Conservation (phyloP, 2,888 invertebrate species). For the Conchocele bisecta region DNA sequence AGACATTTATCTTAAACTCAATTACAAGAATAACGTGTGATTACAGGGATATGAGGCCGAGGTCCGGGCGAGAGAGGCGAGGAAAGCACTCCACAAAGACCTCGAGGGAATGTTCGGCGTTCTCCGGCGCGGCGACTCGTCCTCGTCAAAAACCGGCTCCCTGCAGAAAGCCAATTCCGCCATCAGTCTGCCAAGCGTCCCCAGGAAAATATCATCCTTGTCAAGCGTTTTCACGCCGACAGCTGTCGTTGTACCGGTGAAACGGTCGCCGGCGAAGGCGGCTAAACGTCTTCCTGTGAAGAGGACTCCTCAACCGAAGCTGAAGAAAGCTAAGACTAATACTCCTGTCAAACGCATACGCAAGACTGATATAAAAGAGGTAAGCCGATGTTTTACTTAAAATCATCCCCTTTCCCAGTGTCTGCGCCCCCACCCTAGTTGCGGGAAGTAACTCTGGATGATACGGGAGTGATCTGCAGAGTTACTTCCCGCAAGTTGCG, state of each 20-base stretch:
- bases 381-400: too few relatives aligned
- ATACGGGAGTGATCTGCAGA: too few relatives aligned
- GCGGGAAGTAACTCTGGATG: too few relatives aligned
- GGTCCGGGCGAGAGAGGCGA: conserved; percentile 56
- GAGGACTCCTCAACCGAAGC: not conserved
- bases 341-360: too few relatives aligned
- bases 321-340: not conserved
- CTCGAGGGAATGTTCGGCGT: conserved; percentile 71
- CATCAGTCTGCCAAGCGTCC: not conserved
- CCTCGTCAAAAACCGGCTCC: conserved; percentile 25
- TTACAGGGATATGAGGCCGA: conserved; percentile 68
- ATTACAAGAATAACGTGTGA: too few relatives aligned
- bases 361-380: too few relatives aligned
- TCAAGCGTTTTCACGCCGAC: not conserved
- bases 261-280: not conserved
- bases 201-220: not conserved
- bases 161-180: not conserved
- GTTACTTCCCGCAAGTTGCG: too few relatives aligned
- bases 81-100: conserved; percentile 58
- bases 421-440: too few relatives aligned
- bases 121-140: conserved; percentile 55
- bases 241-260: not conserved
- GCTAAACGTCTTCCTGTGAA: not conserved
- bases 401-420: too few relatives aligned
- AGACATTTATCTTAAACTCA: too few relatives aligned